These are phyloP conservation scores for Bombus turneri DNA, from an alignment of 1,140 invertebrate species.

Conservation along the genomic window DNA sequence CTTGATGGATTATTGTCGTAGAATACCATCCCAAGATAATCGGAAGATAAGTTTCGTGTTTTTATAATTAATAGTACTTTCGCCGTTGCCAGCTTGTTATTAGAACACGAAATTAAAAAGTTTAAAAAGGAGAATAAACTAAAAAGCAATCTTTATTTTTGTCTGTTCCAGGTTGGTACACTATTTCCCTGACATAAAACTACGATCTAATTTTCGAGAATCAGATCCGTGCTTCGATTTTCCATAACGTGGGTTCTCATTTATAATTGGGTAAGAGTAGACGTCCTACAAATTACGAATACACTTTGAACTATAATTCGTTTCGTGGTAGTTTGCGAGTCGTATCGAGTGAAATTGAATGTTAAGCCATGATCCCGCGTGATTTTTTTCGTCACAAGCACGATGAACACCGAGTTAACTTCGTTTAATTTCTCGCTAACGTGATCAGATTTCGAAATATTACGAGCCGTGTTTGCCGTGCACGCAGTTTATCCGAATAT, in stretches of 20 bases:
- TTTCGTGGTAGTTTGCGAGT: neutral
- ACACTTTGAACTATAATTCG: neutral
- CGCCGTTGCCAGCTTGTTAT: no score
- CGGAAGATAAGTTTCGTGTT: neutral
- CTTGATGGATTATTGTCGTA: neutral
- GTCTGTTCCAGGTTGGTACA: conserved; percentile 23
- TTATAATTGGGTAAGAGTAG: conserved; percentile 2
- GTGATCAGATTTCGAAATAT: conserved; percentile 10
- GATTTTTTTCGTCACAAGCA: neutral
- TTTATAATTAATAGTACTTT: neutral
- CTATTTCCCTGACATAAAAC: neutral
- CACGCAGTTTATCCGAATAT: conserved; percentile 17
- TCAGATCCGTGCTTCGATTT: neutral
- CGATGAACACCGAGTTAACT: neutral
- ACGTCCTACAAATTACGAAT: neutral
- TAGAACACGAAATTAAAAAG: no score
- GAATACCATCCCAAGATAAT: neutral
- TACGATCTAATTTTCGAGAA: neutral
- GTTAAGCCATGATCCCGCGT: neutral
- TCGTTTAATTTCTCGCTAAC: conserved; percentile 21
- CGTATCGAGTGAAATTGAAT: neutral
- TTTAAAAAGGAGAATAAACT: neutral
- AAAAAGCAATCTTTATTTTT: neutral
- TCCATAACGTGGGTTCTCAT: no score
- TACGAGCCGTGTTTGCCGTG: neutral